Base-by-base conservation (phyloP, 2,888 invertebrate genomes). In the Apocheima hispidaria region DNA sequence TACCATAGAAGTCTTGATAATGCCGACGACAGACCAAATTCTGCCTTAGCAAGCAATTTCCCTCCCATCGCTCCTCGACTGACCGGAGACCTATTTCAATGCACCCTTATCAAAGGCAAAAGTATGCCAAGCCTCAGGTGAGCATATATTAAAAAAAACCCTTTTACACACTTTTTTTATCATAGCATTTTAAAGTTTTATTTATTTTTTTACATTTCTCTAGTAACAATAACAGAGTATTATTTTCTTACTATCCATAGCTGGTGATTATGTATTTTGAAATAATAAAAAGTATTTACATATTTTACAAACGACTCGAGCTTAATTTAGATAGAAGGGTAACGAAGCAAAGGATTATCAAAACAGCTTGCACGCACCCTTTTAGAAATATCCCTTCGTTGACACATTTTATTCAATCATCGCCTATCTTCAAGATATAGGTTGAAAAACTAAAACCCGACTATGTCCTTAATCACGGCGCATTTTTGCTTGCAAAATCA, bases 111-210 rank as follows among this genome's bases (percentile, higher is more conserved):
- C 64, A 97, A 98, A 93, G 98, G 98, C 64, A 98, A 98, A 91
- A 98, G 98, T 93, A 98, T 99, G 98, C 98, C 98, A 2, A 98
- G 98, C 81, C 93, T 98, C 65, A 98, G 98, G 98, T 98, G 92
- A 91, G 93, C 75, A 20, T 14, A n/a, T 33, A 33, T 14, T 53
- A 43, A 5, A 20, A 26, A 6, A 36, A 36, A 16, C 41, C 18
- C 33, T 20, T 43, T 14, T 43, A 16, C 20, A 10, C 9, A 14
- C 43, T 51, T 51, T 41, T 48, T 67, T 43, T 59, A 23, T 57
- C 16, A 58, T 65, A 62, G 63, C 59, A 38, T 10, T 61, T 63
- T 66, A 55, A 40, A 58, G 49, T 57, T 46, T 53, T 41, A 44
- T 63, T 56, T 56, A n/a, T 5, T 46, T 49, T 43, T 35, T 30